Percentiles rank a stretch among this genome's conserved stretches.
Evolutionary conservation across 2,797 vertebrate genomes (phyloP).

Genomic region (Gouania willdenowi): DNA sequence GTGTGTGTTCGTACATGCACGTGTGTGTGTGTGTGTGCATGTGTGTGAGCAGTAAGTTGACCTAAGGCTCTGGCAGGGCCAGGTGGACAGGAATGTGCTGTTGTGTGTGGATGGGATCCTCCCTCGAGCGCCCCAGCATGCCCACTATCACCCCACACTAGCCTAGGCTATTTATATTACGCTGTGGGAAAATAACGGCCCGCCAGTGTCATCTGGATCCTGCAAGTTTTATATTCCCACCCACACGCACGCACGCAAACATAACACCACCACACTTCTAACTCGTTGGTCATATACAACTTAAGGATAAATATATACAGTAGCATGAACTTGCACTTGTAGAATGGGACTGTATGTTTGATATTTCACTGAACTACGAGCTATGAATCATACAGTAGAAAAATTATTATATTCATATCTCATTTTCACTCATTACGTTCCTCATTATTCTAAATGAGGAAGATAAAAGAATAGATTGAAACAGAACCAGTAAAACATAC

Average conservation of each 20-base stretch:
- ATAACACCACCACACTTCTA: conserved; percentile 14
- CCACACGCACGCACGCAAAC: conserved; percentile 10
- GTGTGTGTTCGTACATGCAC: not conserved
- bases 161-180: conserved; percentile 76
- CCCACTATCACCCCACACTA: conserved; percentile 64
- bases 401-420: too few relatives aligned
- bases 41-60: conserved; percentile 55
- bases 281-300: conserved; percentile 21
- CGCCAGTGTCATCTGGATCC: conserved; percentile 45
- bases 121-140: conserved; percentile 54
- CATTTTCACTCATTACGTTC: too few relatives aligned
- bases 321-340: too few relatives aligned
- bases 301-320: too few relatives aligned
- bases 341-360: too few relatives aligned
- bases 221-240: conserved; percentile 42
- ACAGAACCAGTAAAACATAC: too few relatives aligned
- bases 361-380: too few relatives aligned
- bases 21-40: too few relatives aligned
- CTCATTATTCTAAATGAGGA: too few relatives aligned
- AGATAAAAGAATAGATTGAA: too few relatives aligned
- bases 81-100: conserved; percentile 76
- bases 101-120: conserved; percentile 68
- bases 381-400: too few relatives aligned
- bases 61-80: conserved; percentile 61
- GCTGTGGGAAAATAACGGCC: conserved; percentile 73